Percentiles rank a stretch among this genome's conserved stretches.
phyloP scores from a whole-genome alignment of 1,140 invertebrate genomes.

The Tetragonula clypearis region DNA sequence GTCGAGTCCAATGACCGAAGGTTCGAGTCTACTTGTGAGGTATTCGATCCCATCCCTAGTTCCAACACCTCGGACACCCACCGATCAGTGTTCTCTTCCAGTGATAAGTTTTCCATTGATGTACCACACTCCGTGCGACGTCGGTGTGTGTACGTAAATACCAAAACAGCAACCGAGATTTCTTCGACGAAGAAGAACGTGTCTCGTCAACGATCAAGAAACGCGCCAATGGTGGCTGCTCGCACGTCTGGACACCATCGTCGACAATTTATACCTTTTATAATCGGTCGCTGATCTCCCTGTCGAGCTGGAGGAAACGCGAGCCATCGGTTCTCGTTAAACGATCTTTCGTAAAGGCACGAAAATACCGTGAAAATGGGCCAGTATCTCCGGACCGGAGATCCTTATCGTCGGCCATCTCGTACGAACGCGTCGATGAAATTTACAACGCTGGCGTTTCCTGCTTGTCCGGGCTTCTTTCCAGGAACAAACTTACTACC shows the following conservation, averaged over 20 bases:
- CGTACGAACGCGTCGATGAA: background rate
- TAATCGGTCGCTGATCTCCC: constrained; percentile 29
- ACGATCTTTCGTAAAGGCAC: constrained; percentile 37
- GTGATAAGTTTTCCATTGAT: no score
- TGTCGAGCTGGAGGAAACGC: background rate
- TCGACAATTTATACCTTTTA: constrained; percentile 32
- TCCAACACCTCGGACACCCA: no score
- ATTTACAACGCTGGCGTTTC: constrained; percentile 35
- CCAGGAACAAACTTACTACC: constrained; percentile 54
- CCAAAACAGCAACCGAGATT: background rate
- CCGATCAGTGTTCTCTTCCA: no score
- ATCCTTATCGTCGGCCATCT: constrained; percentile 25
- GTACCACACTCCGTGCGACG: no score
- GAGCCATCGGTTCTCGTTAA: constrained; percentile 31
- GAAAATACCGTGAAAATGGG: constrained; percentile 48
- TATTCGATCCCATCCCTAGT: no score
- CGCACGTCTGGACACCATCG: background rate
- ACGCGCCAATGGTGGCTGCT: background rate
- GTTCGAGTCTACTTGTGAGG: no score
- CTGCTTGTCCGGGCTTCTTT: constrained; percentile 52
- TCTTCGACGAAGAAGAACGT: constrained; percentile 19
- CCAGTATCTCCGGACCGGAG: constrained; percentile 35
- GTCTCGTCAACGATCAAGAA: background rate
- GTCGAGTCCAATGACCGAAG: no score
- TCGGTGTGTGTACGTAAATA: no score